These are phyloP conservation scores for Zootoca vivipara DNA, from an alignment of 2,113 vertebrate species.

Conservation along the genomic window DNA sequence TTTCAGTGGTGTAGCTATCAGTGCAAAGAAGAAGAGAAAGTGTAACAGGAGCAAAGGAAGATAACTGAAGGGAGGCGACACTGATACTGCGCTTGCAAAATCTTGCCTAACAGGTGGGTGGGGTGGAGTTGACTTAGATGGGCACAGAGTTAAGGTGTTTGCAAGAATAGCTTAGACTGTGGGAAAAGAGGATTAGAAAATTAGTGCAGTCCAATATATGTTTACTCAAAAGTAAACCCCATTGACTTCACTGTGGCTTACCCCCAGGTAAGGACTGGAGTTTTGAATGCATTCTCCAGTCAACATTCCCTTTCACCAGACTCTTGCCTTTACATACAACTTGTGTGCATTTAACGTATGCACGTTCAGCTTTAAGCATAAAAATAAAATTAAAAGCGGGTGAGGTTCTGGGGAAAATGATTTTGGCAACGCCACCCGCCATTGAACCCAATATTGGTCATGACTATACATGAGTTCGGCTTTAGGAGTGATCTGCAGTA, in stretches of 20 bases:
- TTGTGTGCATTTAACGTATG: too few relatives aligned
- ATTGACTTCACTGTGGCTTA: too few relatives aligned
- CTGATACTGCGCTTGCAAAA: constrained; percentile 51
- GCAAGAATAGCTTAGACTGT: constrained; percentile 50
- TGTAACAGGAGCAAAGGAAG: constrained; percentile 59
- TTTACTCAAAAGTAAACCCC: background rate
- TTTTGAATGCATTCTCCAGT: background rate
- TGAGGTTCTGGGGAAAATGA: too few relatives aligned
- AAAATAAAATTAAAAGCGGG: too few relatives aligned
- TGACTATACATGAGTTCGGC: too few relatives aligned
- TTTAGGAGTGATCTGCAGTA: too few relatives aligned
- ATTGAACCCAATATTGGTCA: too few relatives aligned
- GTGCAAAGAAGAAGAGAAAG: constrained; percentile 16
- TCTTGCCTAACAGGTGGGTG: constrained; percentile 63
- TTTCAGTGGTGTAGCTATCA: constrained; percentile 35
- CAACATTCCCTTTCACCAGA: too few relatives aligned
- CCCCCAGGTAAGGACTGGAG: background rate
- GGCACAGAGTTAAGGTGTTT: constrained; percentile 36
- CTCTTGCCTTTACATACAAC: background rate
- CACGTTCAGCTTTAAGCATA: too few relatives aligned
- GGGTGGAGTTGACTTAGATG: constrained; percentile 53
- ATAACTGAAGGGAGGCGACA: constrained; percentile 57
- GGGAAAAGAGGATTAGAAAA: constrained; percentile 41
- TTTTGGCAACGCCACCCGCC: too few relatives aligned
- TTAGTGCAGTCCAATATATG: background rate